Percentiles rank a stretch among this genome's conserved stretches.
Evolutionary conservation across 2,797 vertebrate genomes (phyloP).

Genomic region (Enteromius paludinosus): DNA sequence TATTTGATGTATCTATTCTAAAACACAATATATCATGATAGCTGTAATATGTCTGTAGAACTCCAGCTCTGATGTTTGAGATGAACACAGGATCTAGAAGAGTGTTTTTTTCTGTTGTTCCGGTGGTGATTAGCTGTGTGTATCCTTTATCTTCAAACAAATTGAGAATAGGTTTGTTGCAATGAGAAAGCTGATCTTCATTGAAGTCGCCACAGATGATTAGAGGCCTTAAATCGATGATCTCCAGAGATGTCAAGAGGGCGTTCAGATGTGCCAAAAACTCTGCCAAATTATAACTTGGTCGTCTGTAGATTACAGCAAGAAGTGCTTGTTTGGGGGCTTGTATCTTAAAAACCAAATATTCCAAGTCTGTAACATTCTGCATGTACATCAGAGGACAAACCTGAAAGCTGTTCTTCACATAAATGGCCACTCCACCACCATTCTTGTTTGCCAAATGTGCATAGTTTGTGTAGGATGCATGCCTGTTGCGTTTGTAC

Average conservation of each 20-base stretch:
- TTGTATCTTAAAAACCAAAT: not conserved
- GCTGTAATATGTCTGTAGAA: no score
- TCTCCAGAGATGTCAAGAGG: constrained; percentile 24
- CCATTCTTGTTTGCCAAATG: no score
- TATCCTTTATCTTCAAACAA: constrained; percentile 37
- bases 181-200: constrained; percentile 8
- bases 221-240: not conserved
- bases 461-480: no score
- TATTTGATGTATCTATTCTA: no score
- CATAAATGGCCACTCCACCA: no score
- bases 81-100: constrained; percentile 24
- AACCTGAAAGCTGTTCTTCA: no score
- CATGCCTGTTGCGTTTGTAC: no score
- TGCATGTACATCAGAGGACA: no score
- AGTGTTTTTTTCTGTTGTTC: constrained; percentile 51
- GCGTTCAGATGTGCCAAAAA: not conserved
- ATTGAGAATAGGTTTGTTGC: constrained; percentile 34
- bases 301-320: constrained; percentile 49
- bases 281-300: not conserved
- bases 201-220: constrained; percentile 42
- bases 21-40: no score
- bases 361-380: not conserved
- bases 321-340: constrained; percentile 17
- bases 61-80: no score
- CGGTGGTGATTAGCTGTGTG: constrained; percentile 40